Conservation (phyloP, 2,113 vertebrate species). For the Poecile atricapillus region DNA sequence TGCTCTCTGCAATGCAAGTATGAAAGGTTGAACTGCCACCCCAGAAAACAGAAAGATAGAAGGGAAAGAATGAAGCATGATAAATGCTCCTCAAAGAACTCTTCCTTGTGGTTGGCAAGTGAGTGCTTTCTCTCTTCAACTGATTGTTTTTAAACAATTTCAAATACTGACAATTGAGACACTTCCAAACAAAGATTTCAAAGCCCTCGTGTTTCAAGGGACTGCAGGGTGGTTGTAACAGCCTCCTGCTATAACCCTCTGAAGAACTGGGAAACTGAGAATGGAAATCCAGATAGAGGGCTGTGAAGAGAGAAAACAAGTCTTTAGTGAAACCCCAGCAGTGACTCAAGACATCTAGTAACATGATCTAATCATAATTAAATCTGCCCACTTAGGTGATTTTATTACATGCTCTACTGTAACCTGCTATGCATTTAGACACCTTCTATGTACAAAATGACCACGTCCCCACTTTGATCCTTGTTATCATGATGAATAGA, state of each 20-base stretch:
- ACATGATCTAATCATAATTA: neutral
- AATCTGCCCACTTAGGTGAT: neutral
- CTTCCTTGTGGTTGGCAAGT: neutral
- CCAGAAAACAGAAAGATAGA: neutral
- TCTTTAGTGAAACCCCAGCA: neutral
- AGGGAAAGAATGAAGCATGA: neutral
- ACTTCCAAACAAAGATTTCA: neutral
- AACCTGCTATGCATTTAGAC: neutral
- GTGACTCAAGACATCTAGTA: neutral
- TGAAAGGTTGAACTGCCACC: neutral
- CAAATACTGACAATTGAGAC: neutral
- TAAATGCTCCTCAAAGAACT: neutral
- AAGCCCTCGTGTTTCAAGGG: neutral
- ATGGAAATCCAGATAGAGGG: neutral
- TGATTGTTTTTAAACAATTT: neutral
- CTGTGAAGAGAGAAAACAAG: neutral
- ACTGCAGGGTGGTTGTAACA: neutral
- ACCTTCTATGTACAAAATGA: neutral
- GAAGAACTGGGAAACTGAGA: neutral
- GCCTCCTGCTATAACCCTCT: neutral
- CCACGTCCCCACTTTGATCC: neutral
- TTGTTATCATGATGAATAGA: neutral
- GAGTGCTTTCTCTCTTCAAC: neutral
- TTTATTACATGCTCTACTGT: neutral
- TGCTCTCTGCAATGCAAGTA: neutral